Evolutionary conservation across 2,888 invertebrate species (phyloP), one percentile per base, ranked within the genome.

Genomic region (Philereme vetulata): DNA sequence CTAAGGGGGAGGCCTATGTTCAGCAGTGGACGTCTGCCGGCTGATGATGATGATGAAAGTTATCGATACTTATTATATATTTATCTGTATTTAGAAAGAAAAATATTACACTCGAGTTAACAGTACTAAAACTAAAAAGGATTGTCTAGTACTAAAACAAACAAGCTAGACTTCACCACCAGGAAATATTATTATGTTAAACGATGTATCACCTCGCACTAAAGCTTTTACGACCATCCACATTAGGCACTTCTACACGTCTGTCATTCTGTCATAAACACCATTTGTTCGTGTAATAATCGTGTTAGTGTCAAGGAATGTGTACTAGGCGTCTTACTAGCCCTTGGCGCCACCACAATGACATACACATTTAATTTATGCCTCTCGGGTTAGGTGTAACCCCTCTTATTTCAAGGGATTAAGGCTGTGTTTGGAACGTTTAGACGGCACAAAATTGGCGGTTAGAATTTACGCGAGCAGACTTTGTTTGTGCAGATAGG

Each of bases 281-380:
- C 68, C 68, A 76, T 80, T 80, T 75, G 65, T 64, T 53, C 56
- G 38, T 72, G 72, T 77, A 76, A 76, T 76, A 72, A 76, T 74
- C 73, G 71, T 75, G 72, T 72, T 74, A 71, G 65, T 72, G 68
- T 68, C 74, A 71, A 77, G 76, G 77, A 75, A 73, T 72, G 72
- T 68, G 65, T 72, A 74, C 74, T 81, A 82, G 80, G 80, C 78
- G 74, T 77, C 72, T 80, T 72, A 70, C 74, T 65, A 67, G 71
- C 66, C 65, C 66, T 72, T 86, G 89, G 89, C 89, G 89, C 89
- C 89, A 88, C 81, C 81, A 72, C 69, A 65, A 64, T 56, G 58
- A 74, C 70, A 61, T 62, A 70, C 84, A 73, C 79, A 71, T 56
- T 65, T 77, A 65, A 60, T 59, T 64, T 64, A 70, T 52, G 69